Evolutionary conservation across 1,140 invertebrate species (phyloP).

Genomic region (Ceratitis capitata): DNA sequence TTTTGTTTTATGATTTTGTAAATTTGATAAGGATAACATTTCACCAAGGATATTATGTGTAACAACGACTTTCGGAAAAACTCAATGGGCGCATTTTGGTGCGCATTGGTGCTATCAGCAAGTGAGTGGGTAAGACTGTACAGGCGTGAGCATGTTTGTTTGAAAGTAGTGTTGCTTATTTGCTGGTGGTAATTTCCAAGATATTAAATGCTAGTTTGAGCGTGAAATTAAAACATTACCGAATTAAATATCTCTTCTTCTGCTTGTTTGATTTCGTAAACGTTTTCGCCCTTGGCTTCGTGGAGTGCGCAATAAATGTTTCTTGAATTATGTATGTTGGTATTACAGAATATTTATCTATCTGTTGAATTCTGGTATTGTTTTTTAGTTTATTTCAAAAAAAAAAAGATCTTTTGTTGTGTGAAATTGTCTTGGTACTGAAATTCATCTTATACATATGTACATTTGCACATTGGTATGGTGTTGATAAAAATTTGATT

Average conservation of each 20-base stretch:
- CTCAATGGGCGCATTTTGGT: background rate
- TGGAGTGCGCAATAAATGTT: background rate
- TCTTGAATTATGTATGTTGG: background rate
- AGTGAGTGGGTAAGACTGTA: too few relatives aligned
- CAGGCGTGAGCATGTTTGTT: too few relatives aligned
- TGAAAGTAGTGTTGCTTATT: background rate
- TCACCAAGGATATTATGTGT: conserved; percentile 27
- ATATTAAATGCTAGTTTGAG: conserved; percentile 59
- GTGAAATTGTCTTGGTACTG: too few relatives aligned
- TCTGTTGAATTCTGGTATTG: background rate
- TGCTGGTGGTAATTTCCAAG: conserved; percentile 44
- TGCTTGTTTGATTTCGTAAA: background rate
- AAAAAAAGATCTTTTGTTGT: background rate
- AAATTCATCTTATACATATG: too few relatives aligned
- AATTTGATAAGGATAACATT: conserved; percentile 48
- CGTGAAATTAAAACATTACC: conserved; percentile 62
- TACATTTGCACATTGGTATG: background rate
- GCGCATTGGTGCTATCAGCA: too few relatives aligned
- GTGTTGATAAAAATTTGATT: background rate
- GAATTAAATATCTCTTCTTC: background rate
- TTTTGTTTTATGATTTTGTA: conserved; percentile 50
- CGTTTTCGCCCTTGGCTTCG: background rate
- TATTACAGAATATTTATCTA: background rate
- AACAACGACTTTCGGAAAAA: background rate
- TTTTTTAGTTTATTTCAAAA: background rate